phyloP scores from a whole-genome alignment of 2,797 vertebrate genomes.

The Pangasius macronema region DNA sequence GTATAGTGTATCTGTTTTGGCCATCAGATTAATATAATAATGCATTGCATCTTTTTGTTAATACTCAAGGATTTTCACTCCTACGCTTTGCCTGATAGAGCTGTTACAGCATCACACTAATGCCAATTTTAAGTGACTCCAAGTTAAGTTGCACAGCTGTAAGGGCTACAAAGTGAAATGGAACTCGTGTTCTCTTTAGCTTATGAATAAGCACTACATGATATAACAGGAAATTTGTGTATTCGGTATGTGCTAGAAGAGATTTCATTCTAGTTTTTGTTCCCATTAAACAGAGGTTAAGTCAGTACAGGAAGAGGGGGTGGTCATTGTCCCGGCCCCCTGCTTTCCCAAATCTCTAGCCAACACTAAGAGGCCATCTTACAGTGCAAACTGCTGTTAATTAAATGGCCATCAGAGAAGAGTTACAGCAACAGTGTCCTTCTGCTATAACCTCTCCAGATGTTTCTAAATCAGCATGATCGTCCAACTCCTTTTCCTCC shows the following conservation, averaged over 20 bases:
- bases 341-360: conserved; percentile 42
- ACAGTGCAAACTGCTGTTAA: conserved; percentile 48
- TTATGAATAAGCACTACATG: background rate
- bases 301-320: conserved; percentile 47
- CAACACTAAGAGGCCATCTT: conserved; percentile 42
- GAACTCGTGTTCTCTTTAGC: background rate
- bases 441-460: conserved; percentile 50
- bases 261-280: background rate
- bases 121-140: background rate
- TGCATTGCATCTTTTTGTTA: background rate
- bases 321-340: conserved; percentile 17
- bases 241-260: conserved; percentile 1
- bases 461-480: conserved; percentile 50
- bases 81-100: background rate
- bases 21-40: background rate
- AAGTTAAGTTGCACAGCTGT: too few species aligned
- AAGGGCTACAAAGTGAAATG: background rate
- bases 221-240: background rate
- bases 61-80: background rate
- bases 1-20: too few species aligned
- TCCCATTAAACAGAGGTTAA: conserved; percentile 39
- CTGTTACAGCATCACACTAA: background rate
- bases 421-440: conserved; percentile 24
- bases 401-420: conserved; percentile 51
- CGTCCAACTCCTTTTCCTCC: conserved; percentile 25